A percentile compares a stretch with the other conserved stretches of the same genome.
These are phyloP conservation scores for Blastobasis adustella DNA, from an alignment of 2,888 invertebrate genomes.

Conservation along the genomic window DNA sequence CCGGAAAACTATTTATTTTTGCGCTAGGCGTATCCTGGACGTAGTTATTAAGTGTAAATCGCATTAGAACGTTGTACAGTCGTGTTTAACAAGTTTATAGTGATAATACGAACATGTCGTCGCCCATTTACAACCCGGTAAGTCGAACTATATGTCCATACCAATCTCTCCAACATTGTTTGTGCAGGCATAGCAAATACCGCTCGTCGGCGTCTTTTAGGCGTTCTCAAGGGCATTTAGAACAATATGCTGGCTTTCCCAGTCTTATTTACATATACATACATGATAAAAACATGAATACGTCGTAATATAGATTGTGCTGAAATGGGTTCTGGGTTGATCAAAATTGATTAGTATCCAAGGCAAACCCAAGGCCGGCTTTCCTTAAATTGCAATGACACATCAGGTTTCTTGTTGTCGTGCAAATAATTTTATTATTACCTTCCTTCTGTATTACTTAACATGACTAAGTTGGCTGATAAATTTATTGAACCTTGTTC, in stretches of 20 bases:
- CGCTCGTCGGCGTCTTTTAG: slow-evolving; percentile 20
- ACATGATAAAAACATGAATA: no score
- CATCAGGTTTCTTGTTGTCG: no score
- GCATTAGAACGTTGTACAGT: slow-evolving; percentile 17
- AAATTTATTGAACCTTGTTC: no score
- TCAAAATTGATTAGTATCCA: neutral
- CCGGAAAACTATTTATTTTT: slow-evolving; percentile 27
- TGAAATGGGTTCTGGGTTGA: no score
- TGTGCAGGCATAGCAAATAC: slow-evolving; percentile 14
- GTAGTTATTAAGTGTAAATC: slow-evolving; percentile 29
- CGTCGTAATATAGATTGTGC: no score
- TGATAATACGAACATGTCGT: slow-evolving; percentile 34
- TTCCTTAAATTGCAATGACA: no score
- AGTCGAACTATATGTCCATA: slow-evolving; percentile 21
- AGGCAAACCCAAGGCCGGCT: no score
- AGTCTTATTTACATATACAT: no score
- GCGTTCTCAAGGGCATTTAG: slow-evolving; percentile 47
- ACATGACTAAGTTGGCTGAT: no score
- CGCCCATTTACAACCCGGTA: slow-evolving; percentile 60
- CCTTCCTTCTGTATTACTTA: no score
- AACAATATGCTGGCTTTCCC: slow-evolving; percentile 19
- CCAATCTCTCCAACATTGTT: slow-evolving; percentile 10
- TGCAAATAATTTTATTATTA: no score
- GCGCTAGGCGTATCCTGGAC: slow-evolving; percentile 38
- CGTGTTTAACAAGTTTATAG: slow-evolving; percentile 10